Evolutionary conservation across 2,113 vertebrate species (phyloP), one percentile per base, ranked within the genome.

Genomic region (Dasypus novemcinctus): DNA sequence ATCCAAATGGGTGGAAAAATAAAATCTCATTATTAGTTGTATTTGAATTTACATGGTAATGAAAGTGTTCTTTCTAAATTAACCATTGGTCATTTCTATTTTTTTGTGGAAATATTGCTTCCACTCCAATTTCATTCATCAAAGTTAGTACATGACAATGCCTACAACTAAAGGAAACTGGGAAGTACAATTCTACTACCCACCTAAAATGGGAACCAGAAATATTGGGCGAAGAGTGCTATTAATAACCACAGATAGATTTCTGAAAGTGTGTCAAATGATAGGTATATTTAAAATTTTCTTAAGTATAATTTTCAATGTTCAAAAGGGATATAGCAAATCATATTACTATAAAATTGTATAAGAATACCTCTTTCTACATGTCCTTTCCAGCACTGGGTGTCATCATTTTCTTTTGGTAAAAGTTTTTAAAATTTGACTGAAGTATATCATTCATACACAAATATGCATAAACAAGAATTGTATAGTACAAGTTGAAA

Each of bases 1-100:
- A 31, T 94, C 31, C 36, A 94, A 76, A 83, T 57, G 20, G 23
- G 33, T 59, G 9, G 4, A 82, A 82, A 93, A 83, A 52, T 61
- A 3, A 76, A 61, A 61, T 78, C 3, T 27, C 7, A 54, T 31
- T 90, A 68, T 38, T 36, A 89, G 43, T 94, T 75, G n/a, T 57
- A 78, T 94, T 90, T 94, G 61, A 43, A 78, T 78, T 90, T 71
- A 78, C 33, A 49, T 90, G 63, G 41, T 74, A 38, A 33, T 61
- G 38, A 46, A 46, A 46, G 43, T 46, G 43, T 91, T 61, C 54
- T 29, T 93, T 86, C 49, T 84, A 78, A 69, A 14, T 2, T 36
- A 90, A 78, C 10, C 38, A 68, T 59, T 61, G 25, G 79, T 36
- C 49, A 76, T 93, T 89, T 94, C 61, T 76, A 52, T 52, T 90